These are phyloP conservation scores for Metalampra italica DNA, from an alignment of 2,888 invertebrate species.

Conservation along the genomic window DNA sequence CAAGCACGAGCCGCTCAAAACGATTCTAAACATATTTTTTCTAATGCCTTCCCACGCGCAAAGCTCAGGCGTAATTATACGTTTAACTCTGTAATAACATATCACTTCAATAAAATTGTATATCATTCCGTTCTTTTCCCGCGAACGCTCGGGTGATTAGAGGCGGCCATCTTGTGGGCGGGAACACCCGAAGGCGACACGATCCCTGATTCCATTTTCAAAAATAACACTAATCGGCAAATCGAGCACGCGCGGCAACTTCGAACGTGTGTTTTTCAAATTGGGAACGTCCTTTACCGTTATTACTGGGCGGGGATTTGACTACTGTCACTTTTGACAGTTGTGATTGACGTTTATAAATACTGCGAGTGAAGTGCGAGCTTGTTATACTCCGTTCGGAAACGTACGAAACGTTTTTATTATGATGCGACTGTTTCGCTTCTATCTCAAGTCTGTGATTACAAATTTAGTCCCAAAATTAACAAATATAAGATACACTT, in stretches of 20 bases:
- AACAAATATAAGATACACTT: not conserved
- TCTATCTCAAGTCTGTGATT: conserved; percentile 10
- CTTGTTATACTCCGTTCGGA: conserved; percentile 52
- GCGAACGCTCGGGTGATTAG: conserved; percentile 71
- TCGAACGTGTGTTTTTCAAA: conserved; percentile 75
- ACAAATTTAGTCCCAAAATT: not conserved
- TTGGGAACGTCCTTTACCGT: conserved; percentile 66
- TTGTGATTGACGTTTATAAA: conserved; percentile 74
- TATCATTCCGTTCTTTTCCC: conserved; percentile 72
- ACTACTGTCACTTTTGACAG: conserved; percentile 75
- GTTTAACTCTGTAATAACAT: conserved; percentile 73
- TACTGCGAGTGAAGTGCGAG: conserved; percentile 66
- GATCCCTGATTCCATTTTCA: conserved; percentile 75
- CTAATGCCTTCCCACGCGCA: conserved; percentile 76
- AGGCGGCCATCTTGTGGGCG: conserved; percentile 77
- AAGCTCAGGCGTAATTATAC: conserved; percentile 70
- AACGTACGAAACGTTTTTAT: conserved; percentile 56
- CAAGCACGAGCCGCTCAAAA: conserved; percentile 66
- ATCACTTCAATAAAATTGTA: conserved; percentile 77
- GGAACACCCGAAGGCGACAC: conserved; percentile 72
- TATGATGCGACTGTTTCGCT: conserved; percentile 53
- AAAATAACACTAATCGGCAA: conserved; percentile 76
- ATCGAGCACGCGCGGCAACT: conserved; percentile 70
- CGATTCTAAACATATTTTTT: conserved; percentile 58
- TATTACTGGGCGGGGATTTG: conserved; percentile 69